phyloP scores from a whole-genome alignment of 1,140 invertebrate genomes.

The Apocrypta bakeri region DNA sequence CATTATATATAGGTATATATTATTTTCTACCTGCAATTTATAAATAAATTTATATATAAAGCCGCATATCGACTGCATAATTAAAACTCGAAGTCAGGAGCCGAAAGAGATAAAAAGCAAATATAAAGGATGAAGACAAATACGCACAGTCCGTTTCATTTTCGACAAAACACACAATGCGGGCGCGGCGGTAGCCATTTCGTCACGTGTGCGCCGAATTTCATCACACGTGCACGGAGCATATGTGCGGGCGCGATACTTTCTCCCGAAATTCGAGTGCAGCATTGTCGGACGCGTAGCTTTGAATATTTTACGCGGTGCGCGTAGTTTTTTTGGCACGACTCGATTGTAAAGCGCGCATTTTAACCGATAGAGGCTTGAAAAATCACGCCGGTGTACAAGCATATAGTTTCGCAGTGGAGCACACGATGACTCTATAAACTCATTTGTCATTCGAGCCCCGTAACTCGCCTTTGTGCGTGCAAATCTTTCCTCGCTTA shows the following conservation, averaged over 20 bases:
- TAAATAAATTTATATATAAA: background rate
- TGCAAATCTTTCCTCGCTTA: background rate
- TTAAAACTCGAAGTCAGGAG: background rate
- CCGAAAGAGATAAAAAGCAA: background rate
- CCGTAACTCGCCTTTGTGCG: background rate
- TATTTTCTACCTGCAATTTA: too few species aligned
- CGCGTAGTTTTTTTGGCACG: background rate
- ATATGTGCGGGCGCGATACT: background rate
- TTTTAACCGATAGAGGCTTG: background rate
- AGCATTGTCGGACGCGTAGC: background rate
- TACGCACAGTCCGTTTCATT: background rate
- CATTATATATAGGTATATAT: too few species aligned
- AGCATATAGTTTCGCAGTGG: background rate
- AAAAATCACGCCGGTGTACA: background rate
- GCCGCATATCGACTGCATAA: background rate
- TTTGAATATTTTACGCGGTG: background rate
- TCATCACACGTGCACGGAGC: background rate
- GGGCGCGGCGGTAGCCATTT: constrained; percentile 5
- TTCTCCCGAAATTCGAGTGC: background rate
- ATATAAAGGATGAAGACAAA: background rate
- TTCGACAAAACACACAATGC: constrained; percentile 9
- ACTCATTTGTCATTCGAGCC: background rate
- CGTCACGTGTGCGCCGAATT: background rate
- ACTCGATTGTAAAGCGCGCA: background rate
- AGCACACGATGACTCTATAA: too few species aligned